Conservation (phyloP, 2,113 vertebrate species). For the Stigmatopora nigra region DNA sequence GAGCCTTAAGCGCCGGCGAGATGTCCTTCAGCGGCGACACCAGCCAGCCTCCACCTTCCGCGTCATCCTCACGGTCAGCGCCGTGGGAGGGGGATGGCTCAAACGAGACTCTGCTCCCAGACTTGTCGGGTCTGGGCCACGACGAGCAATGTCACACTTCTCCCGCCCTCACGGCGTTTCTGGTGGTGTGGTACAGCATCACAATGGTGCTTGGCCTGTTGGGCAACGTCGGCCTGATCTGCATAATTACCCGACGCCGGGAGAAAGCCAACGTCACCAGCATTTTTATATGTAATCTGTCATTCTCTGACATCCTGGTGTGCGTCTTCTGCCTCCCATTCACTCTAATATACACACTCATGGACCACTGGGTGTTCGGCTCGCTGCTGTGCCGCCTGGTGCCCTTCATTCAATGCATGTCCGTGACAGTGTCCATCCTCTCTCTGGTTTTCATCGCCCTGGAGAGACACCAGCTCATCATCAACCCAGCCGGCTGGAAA, state of each 20-base stretch:
- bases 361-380: conserved; percentile 93
- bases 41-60: conserved; percentile 29
- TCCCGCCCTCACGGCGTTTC: conserved; percentile 65
- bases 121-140: conserved; percentile 59
- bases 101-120: conserved; percentile 42
- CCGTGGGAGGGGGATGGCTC: conserved; percentile 35
- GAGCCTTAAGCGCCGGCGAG: conserved; percentile 38
- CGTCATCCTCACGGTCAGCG: conserved; percentile 11
- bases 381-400: conserved; percentile 80
- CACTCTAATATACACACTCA: conserved; percentile 81
- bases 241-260: conserved; percentile 77
- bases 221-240: conserved; percentile 83
- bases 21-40: conserved; percentile 52
- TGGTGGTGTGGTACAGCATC: conserved; percentile 77
- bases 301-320: conserved; percentile 87
- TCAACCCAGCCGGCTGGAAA: conserved; percentile 87
- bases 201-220: conserved; percentile 81
- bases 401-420: conserved; percentile 83
- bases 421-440: conserved; percentile 85
- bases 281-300: conserved; percentile 84
- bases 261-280: conserved; percentile 84
- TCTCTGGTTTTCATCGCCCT: conserved; percentile 87
- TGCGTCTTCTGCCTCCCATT: conserved; percentile 86
- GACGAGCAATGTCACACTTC: conserved; percentile 72
- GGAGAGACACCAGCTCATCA: conserved; percentile 89